Evolutionary conservation across 2,797 vertebrate species (phyloP), one percentile per base, ranked within the genome.

Genomic region (Emydoidea blandingii): DNA sequence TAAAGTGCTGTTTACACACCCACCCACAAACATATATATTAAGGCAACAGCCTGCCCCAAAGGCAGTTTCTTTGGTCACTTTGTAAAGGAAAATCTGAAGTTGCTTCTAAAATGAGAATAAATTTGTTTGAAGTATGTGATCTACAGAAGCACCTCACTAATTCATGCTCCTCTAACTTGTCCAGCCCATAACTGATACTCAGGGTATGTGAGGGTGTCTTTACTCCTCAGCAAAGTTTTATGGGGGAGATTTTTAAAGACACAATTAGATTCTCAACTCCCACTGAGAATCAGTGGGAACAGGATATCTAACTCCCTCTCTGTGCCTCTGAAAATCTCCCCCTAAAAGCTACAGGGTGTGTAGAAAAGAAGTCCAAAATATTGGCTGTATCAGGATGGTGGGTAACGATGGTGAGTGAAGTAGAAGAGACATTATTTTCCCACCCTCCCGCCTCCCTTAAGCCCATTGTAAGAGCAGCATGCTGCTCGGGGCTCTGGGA

Each of bases 1-100:
- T 96, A 96, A 95, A 96, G 95, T 96, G 95, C 94, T 86, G 6
- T 96, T 95, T 94, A 89, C 18, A 59, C 65, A 25, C 21, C 10
- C n/a, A 37, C n/a, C 6, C 65, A 68, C 65, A 37, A 9, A 4
- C 8, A 19, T 7, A 89, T 94, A 93, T 79, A n/a, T 93, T 89
- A 23, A 72, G 72, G 53, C 59, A 62, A 80, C 84, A 93, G 87
- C 57, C 95, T 96, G 79, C 72, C 72, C 56, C 50, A 25, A 82
- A 87, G 52, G 59, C 86, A 34, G 81, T 95, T 94, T 90, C 49
- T 83, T 83, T 94, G 52, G 57, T 92, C 47, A 18, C 91, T 81
- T 72, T 54, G 31, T n/a, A 83, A 56, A 79, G 76, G 87, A 81
- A 27, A 27, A 16, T 0, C 25, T 37, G 68, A 91, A 90, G 79